These are phyloP conservation scores for Drosophila conformis DNA, from an alignment of 2,888 invertebrate species.

Conservation along the genomic window DNA sequence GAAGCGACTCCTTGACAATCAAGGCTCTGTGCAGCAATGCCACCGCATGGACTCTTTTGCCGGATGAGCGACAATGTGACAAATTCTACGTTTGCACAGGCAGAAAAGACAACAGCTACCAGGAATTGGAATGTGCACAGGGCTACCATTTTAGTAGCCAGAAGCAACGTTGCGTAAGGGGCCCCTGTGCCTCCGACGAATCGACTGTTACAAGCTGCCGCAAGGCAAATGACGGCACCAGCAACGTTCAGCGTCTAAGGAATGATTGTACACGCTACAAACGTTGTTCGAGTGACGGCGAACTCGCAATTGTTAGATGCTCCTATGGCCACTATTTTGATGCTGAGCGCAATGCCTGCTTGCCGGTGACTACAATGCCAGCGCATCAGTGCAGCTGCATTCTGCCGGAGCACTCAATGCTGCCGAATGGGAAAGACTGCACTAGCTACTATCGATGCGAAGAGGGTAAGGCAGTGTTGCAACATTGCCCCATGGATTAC, in stretches of 20 bases:
- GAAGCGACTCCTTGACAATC: neutral
- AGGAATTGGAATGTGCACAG: conserved; percentile 6
- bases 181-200: neutral
- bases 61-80: conserved; percentile 53
- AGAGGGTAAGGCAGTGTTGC: conserved; percentile 40
- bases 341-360: conserved; percentile 39
- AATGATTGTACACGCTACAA: conserved; percentile 22
- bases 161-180: conserved; percentile 8
- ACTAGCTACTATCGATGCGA: conserved; percentile 21
- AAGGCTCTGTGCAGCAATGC: conserved; percentile 9
- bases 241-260: conserved; percentile 11
- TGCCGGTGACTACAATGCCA: conserved; percentile 47
- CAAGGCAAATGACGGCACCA: neutral
- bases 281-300: conserved; percentile 16
- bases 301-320: conserved; percentile 9
- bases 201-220: neutral
- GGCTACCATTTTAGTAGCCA: conserved; percentile 13
- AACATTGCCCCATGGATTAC: conserved; percentile 54
- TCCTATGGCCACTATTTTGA: conserved; percentile 26
- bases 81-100: conserved; percentile 67
- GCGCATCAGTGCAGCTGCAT: conserved; percentile 70
- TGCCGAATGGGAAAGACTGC: conserved; percentile 18
- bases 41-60: conserved; percentile 41
- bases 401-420: conserved; percentile 57
- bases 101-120: conserved; percentile 16